Percentiles rank a stretch among this genome's conserved stretches.
These are phyloP conservation scores for Xylocopa sonorina DNA, from an alignment of 1,140 invertebrate species.

Conservation along the genomic window DNA sequence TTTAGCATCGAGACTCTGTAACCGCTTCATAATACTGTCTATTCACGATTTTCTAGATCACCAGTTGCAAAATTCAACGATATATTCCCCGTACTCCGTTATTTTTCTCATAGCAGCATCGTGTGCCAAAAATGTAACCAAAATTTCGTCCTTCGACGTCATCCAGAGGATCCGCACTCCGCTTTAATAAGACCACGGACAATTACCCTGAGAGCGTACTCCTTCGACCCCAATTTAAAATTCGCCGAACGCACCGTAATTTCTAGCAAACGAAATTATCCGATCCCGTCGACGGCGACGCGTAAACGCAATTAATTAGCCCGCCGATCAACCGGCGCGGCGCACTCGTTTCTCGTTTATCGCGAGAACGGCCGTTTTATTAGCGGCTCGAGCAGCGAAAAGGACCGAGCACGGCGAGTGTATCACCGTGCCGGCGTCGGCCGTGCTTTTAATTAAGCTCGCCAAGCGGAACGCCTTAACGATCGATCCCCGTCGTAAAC, in stretches of 20 bases:
- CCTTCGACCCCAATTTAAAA: background rate
- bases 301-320: background rate
- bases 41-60: background rate
- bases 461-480: slow-evolving; percentile 27
- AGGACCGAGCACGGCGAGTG: background rate
- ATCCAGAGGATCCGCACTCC: too few relatives aligned
- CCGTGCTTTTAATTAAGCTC: slow-evolving; percentile 62
- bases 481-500: slow-evolving; percentile 53
- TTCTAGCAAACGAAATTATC: background rate
- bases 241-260: background rate
- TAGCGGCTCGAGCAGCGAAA: background rate
- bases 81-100: too few relatives aligned
- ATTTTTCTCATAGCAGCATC: too few relatives aligned
- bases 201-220: too few relatives aligned
- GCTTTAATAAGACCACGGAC: too few relatives aligned
- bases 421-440: background rate
- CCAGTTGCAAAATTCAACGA: background rate
- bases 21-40: background rate
- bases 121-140: too few relatives aligned
- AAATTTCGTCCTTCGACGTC: too few relatives aligned
- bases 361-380: slow-evolving; percentile 15
- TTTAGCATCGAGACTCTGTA: background rate
- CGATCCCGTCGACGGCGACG: background rate
- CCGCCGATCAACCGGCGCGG: background rate
- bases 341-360: slow-evolving; percentile 27